phyloP scores from a whole-genome alignment of 2,888 invertebrate genomes.

The Watsonalla binaria region DNA sequence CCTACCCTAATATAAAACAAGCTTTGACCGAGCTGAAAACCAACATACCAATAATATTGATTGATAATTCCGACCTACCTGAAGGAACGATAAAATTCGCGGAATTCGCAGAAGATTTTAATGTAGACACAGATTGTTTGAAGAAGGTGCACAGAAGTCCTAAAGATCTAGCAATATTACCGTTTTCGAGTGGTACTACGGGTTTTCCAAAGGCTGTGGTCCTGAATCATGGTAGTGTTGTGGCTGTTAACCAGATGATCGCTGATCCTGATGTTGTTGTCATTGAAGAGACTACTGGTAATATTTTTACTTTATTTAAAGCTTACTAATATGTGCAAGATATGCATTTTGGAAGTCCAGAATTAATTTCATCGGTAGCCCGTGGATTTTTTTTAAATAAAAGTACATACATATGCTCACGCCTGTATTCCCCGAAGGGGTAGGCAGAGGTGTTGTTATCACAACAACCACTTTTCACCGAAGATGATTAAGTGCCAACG shows the following conservation, averaged over 20 bases:
- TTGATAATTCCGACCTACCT: constrained; percentile 65
- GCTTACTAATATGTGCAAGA: too few relatives aligned
- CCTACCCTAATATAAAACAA: constrained; percentile 66
- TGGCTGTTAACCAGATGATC: constrained; percentile 68
- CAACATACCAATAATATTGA: constrained; percentile 74
- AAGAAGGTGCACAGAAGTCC: constrained; percentile 58
- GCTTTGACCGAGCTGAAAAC: constrained; percentile 65
- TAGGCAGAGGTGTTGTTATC: too few relatives aligned
- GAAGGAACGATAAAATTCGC: constrained; percentile 81
- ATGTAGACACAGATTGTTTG: constrained; percentile 71
- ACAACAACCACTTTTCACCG: too few relatives aligned
- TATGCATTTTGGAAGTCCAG: too few relatives aligned
- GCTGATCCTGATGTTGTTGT: constrained; percentile 51
- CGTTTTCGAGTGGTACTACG: constrained; percentile 93
- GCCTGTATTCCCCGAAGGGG: too few relatives aligned
- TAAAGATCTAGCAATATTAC: constrained; percentile 83
- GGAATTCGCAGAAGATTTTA: constrained; percentile 78
- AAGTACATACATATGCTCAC: too few relatives aligned
- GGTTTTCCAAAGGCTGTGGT: constrained; percentile 88
- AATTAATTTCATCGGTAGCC: too few relatives aligned
- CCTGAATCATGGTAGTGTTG: constrained; percentile 79
- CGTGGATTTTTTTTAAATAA: too few relatives aligned
- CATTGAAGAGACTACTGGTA: constrained; percentile 61
- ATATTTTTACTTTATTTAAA: constrained; percentile 11
- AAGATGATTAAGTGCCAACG: too few relatives aligned